Base-by-base conservation (phyloP, 2,797 vertebrate genomes). In the Ctenochaetus hawaiiensis region DNA sequence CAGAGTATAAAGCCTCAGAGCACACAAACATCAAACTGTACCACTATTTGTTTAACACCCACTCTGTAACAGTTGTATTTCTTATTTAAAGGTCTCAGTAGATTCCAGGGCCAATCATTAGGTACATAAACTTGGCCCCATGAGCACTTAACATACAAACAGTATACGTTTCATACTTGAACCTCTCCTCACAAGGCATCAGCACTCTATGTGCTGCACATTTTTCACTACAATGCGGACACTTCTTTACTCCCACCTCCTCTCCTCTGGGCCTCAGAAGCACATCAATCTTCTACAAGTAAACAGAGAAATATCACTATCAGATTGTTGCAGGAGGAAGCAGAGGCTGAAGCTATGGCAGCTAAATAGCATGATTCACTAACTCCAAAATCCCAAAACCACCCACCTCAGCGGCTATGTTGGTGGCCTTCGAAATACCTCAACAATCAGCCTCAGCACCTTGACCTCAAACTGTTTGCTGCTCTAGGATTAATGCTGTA, bases 341-440 rank as follows among this genome's bases (percentile, higher is more conserved):
- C 70, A 82, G 78, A 75, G 73, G 78, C 71, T 81, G 72, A 51
- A 73, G 68, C 81, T 80, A 80, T 71, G 63, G 78, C 82, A 71
- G 75, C 76, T 89, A 73, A 81, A 89, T 70, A 59, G 58, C n/a
- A 44, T 80, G 87, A 91, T 77, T 90, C 84, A 82, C 84, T 77
- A 71, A 74, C 71, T 83, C 70, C 37, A 4, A 66, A 57, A 81
- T 77, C 75, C 65, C 22, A 75, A 64, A 78, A 60, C 41, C 77
- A 53, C 72, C 84, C 83, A 81, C 82, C 39, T 62, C 26, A 14
- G 5, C 22, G 12, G 54, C 65, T 65, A 39, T 16, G 45, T 66
- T 58, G 67, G 70, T 63, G 78, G 71, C 64, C 67, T 75, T 70
- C 18, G 0, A 80, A 89, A 86, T 64, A 61, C 56, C 45, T 74